phyloP scores from a whole-genome alignment of 2,888 invertebrate genomes.

The Coleophora deauratella region DNA sequence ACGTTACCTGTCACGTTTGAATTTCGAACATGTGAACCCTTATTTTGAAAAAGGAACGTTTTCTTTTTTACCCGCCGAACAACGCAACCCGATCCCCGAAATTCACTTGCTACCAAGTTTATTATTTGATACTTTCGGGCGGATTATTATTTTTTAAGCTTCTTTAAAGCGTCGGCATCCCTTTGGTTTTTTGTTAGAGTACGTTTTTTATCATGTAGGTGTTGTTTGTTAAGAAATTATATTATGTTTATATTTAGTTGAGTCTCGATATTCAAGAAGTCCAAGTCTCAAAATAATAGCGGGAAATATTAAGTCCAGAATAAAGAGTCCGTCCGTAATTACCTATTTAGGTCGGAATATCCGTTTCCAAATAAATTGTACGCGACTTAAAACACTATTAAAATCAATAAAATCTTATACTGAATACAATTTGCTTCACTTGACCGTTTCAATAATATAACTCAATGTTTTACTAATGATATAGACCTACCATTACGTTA shows the following conservation, averaged over 20 bases:
- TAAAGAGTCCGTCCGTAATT: too few species aligned
- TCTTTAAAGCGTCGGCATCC: slow-evolving; percentile 48
- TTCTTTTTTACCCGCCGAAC: slow-evolving; percentile 40
- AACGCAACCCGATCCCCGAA: slow-evolving; percentile 65
- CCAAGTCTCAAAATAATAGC: too few species aligned
- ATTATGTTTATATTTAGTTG: slow-evolving; percentile 3
- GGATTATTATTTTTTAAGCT: slow-evolving; percentile 53
- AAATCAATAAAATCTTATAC: too few species aligned
- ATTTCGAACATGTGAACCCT: slow-evolving; percentile 54
- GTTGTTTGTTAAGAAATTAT: slow-evolving; percentile 35
- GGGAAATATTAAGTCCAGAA: too few species aligned
- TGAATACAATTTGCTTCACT: too few species aligned
- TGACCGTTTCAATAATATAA: too few species aligned
- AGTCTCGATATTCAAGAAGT: too few species aligned
- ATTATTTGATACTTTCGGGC: slow-evolving; percentile 69
- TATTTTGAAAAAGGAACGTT: slow-evolving; percentile 34
- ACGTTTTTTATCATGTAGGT: slow-evolving; percentile 40
- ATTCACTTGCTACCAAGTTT: slow-evolving; percentile 74
- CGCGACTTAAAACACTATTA: too few species aligned
- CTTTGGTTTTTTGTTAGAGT: slow-evolving; percentile 51
- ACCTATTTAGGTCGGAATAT: too few species aligned
- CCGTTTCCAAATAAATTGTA: too few species aligned
- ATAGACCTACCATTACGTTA: too few species aligned
- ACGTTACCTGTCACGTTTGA: slow-evolving; percentile 61
- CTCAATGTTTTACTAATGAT: too few species aligned